Evolutionary conservation across 2,797 vertebrate genomes (phyloP).

Genomic region (Scyliorhinus canicula): DNA sequence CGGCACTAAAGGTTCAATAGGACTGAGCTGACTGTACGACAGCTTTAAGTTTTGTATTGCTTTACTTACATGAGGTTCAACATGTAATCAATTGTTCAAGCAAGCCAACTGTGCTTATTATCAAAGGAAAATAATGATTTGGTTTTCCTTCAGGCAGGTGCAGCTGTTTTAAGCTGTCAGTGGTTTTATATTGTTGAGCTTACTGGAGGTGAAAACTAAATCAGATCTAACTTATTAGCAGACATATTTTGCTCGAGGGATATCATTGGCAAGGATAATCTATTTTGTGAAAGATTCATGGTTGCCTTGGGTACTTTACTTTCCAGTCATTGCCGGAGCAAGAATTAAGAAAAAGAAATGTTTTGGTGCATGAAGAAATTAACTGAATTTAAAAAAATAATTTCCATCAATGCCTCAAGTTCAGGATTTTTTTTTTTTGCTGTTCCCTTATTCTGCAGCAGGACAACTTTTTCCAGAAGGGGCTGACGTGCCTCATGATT

Average conservation of each 20-base stretch:
- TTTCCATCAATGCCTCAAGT: neutral
- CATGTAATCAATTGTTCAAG: neutral
- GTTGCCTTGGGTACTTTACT: neutral
- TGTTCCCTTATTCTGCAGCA: no score
- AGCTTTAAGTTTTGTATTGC: neutral
- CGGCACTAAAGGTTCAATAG: neutral
- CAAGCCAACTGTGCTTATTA: neutral
- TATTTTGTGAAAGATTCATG: constrained; percentile 10
- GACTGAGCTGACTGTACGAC: neutral
- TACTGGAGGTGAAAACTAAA: constrained; percentile 24
- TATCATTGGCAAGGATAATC: neutral
- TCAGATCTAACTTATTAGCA: constrained; percentile 27
- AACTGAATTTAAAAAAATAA: neutral
- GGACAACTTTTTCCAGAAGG: neutral
- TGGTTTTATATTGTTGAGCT: neutral
- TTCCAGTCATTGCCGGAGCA: neutral
- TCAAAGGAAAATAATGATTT: constrained; percentile 20
- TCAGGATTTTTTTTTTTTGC: neutral
- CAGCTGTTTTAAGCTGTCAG: constrained; percentile 29
- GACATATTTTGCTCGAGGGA: constrained; percentile 16
- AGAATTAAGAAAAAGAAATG: neutral
- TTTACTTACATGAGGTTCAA: neutral
- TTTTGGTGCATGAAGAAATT: constrained; percentile 12
- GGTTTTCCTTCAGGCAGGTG: constrained; percentile 17
- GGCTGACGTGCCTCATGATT: neutral